Percentiles rank a stretch among this genome's conserved stretches.
These are phyloP conservation scores for Drosophila ustulata DNA, from an alignment of 2,888 invertebrate genomes.

Conservation along the genomic window DNA sequence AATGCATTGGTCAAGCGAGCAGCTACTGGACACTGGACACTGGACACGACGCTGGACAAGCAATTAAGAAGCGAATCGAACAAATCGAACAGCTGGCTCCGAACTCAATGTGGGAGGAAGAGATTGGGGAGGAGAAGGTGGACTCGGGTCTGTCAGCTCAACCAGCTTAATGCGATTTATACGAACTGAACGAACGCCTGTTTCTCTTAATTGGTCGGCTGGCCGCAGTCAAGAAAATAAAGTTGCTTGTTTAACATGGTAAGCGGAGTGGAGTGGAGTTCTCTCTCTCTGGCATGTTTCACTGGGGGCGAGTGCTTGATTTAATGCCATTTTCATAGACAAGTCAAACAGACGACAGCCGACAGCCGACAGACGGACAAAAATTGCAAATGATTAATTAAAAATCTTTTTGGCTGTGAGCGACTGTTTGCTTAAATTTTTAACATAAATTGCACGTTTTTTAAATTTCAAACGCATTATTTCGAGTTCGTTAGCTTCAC, in stretches of 20 bases:
- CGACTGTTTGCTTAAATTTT: constrained; percentile 71
- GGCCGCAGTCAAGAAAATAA: constrained; percentile 77
- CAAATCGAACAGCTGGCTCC: constrained; percentile 71
- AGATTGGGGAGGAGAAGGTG: not conserved
- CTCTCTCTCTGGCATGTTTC: constrained; percentile 3
- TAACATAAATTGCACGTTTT: constrained; percentile 78
- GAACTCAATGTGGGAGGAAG: not conserved
- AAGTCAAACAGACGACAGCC: constrained; percentile 58
- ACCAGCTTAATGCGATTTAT: constrained; percentile 78
- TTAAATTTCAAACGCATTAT: constrained; percentile 84
- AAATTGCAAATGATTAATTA: constrained; percentile 72
- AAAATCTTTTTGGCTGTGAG: constrained; percentile 44
- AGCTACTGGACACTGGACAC: constrained; percentile 25
- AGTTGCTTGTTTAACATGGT: constrained; percentile 65
- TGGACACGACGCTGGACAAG: constrained; percentile 26
- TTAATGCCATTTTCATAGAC: constrained; percentile 83
- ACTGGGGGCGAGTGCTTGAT: constrained; percentile 14
- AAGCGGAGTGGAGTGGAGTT: constrained; percentile 20
- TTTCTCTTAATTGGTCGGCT: constrained; percentile 76
- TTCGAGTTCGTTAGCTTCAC: constrained; percentile 84
- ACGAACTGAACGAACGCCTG: constrained; percentile 68
- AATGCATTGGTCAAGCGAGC: constrained; percentile 56
- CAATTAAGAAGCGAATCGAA: constrained; percentile 73
- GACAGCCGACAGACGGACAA: constrained; percentile 3
- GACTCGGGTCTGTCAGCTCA: constrained; percentile 49